Conservation (phyloP, 2,113 vertebrate genomes). For the Pseudois nayaur region DNA sequence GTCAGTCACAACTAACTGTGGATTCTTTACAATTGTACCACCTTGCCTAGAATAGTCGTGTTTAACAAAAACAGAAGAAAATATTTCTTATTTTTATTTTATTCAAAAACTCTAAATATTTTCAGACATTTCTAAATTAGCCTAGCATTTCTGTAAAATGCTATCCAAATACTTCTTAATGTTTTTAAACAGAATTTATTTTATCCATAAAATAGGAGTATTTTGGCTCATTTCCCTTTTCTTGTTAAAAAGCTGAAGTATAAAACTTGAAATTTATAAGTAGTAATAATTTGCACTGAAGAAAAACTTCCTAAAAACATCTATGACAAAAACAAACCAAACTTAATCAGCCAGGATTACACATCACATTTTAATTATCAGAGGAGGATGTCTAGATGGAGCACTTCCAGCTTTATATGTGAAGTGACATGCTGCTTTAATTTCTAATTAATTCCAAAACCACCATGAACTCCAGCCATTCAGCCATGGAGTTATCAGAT, state of each 20-base stretch:
- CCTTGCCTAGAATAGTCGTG: background rate
- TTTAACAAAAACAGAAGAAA: background rate
- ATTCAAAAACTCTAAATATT: background rate
- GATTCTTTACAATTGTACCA: background rate
- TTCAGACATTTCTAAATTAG: background rate
- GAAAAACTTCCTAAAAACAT: conserved; percentile 33
- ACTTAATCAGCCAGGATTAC: conserved; percentile 44
- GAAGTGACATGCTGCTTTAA: background rate
- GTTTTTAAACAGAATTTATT: background rate
- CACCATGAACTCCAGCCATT: conserved; percentile 51
- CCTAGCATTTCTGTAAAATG: background rate
- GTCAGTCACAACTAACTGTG: background rate
- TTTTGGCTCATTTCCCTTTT: background rate
- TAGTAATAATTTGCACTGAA: conserved; percentile 27
- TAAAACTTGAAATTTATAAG: conserved; percentile 55
- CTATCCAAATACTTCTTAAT: background rate
- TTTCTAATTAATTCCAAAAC: conserved; percentile 69
- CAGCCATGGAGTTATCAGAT: conserved; percentile 27
- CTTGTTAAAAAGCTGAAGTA: background rate
- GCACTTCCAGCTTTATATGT: background rate
- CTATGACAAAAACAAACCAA: conserved; percentile 22
- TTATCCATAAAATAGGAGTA: background rate
- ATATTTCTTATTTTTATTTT: background rate
- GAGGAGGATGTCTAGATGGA: background rate
- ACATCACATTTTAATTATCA: conserved; percentile 44